Conservation (phyloP, 1,140 invertebrate genomes). For the Drosophila pruinosa region DNA sequence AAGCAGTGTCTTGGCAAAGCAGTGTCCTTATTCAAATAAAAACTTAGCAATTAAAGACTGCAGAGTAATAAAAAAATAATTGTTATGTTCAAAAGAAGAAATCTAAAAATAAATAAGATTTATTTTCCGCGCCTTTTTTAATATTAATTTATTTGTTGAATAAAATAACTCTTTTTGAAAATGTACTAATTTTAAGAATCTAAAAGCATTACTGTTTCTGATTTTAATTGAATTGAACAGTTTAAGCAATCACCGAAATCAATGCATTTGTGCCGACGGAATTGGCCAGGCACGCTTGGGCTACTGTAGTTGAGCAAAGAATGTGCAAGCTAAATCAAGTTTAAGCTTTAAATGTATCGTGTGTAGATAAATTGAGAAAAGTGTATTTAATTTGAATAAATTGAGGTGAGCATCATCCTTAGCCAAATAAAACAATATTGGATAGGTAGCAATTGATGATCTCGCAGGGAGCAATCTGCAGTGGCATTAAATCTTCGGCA, state of each 20-base stretch:
- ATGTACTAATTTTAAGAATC: too few species aligned
- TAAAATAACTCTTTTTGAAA: too few species aligned
- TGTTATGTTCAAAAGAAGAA: too few species aligned
- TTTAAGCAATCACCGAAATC: background rate
- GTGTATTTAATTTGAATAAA: background rate
- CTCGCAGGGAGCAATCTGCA: background rate
- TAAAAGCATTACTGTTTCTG: background rate
- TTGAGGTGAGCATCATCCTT: background rate
- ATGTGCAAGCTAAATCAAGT: background rate
- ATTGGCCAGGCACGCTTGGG: background rate
- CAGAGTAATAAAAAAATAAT: too few species aligned
- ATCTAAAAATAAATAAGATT: too few species aligned
- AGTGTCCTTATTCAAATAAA: too few species aligned
- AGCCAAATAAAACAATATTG: background rate
- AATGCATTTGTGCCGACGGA: background rate
- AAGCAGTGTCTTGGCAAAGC: too few species aligned
- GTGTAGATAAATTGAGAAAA: background rate
- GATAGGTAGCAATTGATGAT: background rate
- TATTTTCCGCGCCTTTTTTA: too few species aligned
- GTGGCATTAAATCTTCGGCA: constrained; percentile 10
- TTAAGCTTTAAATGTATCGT: background rate
- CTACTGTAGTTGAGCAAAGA: background rate
- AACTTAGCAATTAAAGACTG: too few species aligned
- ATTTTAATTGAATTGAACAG: background rate
- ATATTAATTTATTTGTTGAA: too few species aligned